These are phyloP conservation scores for Eublepharis macularius DNA, from an alignment of 2,113 vertebrate species.

Conservation along the genomic window DNA sequence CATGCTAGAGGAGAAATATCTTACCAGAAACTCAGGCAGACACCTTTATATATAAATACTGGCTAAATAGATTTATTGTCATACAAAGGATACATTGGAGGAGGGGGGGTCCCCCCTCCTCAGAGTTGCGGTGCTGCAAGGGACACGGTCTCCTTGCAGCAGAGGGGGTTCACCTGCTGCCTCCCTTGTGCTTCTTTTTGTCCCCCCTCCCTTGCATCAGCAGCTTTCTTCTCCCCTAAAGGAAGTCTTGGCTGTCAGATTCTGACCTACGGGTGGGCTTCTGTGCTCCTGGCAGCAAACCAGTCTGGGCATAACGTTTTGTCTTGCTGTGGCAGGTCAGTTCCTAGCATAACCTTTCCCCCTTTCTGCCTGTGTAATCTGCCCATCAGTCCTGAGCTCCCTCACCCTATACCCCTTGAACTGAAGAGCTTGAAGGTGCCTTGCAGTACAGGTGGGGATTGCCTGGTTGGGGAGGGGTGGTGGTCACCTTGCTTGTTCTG, in stretches of 20 bases:
- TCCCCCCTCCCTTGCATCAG: neutral
- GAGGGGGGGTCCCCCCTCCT: conserved; percentile 10
- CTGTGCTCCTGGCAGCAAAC: neutral
- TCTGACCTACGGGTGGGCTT: too few species aligned
- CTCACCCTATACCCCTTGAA: neutral
- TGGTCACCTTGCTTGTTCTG: too few species aligned
- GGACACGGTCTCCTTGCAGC: neutral
- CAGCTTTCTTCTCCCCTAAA: neutral
- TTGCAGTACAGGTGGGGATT: neutral
- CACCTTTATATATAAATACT: conserved; percentile 58
- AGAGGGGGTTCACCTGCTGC: too few species aligned
- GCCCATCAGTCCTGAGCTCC: neutral
- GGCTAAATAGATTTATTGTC: conserved; percentile 77
- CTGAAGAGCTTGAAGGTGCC: neutral
- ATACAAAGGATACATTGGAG: conserved; percentile 74
- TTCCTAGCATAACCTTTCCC: neutral
- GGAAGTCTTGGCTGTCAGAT: neutral
- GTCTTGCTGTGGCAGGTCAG: neutral
- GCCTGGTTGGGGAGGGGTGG: neutral
- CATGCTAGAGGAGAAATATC: neutral
- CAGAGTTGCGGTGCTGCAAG: neutral
- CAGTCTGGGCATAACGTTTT: too few species aligned
- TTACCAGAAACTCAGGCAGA: neutral
- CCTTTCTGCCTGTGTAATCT: neutral
- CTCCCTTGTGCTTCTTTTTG: conserved; percentile 16